phyloP scores from a whole-genome alignment of 2,797 vertebrate genomes.

The Paguma larvata region DNA sequence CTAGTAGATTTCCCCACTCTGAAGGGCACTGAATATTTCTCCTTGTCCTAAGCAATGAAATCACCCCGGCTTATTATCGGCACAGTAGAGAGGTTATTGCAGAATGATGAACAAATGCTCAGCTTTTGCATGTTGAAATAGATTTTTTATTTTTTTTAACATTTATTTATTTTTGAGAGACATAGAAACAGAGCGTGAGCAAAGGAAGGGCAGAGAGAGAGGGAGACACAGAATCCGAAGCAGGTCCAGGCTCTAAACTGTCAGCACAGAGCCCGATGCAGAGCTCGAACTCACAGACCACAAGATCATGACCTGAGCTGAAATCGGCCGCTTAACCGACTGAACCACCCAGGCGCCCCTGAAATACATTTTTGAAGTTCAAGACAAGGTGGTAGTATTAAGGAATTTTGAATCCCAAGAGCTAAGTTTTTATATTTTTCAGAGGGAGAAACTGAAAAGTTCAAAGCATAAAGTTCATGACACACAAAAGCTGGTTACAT shows the following conservation, averaged over 20 bases:
- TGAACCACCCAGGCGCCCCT: too few relatives aligned
- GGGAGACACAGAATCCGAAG: too few relatives aligned
- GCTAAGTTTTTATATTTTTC: constrained; percentile 16
- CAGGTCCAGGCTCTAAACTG: too few relatives aligned
- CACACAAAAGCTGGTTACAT: background rate
- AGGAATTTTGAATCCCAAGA: background rate
- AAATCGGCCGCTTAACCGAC: too few relatives aligned
- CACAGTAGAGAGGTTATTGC: background rate
- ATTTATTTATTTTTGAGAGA: too few relatives aligned
- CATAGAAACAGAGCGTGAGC: too few relatives aligned
- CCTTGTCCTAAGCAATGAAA: background rate
- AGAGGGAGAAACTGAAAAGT: background rate
- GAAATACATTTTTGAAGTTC: background rate
- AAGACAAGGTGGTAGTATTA: background rate
- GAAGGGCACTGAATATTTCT: background rate
- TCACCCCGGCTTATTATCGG: background rate
- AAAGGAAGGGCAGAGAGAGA: too few relatives aligned
- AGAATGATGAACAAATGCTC: background rate
- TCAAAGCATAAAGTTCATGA: background rate
- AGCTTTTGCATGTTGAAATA: constrained; percentile 19
- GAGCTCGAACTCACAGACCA: too few relatives aligned
- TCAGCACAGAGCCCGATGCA: too few relatives aligned
- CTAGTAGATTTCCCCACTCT: background rate
- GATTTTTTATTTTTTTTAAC: background rate
- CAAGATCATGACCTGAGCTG: too few relatives aligned